Base-by-base conservation (phyloP, 2,113 vertebrate genomes). In the Syngnathus floridae region DNA sequence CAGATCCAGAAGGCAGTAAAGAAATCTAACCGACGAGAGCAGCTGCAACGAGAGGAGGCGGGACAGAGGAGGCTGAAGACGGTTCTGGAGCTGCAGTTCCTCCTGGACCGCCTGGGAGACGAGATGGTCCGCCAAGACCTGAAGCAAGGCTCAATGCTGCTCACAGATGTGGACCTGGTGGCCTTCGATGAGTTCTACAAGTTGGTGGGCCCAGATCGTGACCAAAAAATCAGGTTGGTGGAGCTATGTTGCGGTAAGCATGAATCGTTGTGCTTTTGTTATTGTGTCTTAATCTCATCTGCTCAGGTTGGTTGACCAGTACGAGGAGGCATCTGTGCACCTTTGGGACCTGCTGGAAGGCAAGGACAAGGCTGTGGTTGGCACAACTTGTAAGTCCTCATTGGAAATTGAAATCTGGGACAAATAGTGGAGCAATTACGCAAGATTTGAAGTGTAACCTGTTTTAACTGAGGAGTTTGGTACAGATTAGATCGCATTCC, bases 1-100 rank as follows among this genome's bases (percentile, higher is more conserved):
- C 78, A 99, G 96, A 93, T 99, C 78, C 95, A 99, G 88, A 99
- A 98, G 85, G 93, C 91, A 17, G 93, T 94, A 80, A 98, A 96
- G 75, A 98, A 99, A 90, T 93, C 93, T 4, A 92, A 91, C 26
- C 91, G 96, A 5, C 90, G 96, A 60, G 96, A 99, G 71, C 96
- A 98, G 74, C 91, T 98, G 70, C 93, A 94, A 90, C 86, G 96
- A 46, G 96, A 98, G 61, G 96, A 99, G 87, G 92, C 90, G 0
- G 96, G 98, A 81, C 96, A 98, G 87, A 93, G 91, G 69, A 92
- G 93, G 80, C 89, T 99, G 74, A 96, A 94, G 85, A 94, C 91
- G 0, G 90, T 96, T 21, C 89, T 99, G 83, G 96, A 98, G 83
- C 77, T 98, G 19, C 96, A 98, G 83, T 98, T 94, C 35, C 80